Conservation (phyloP, 2,888 invertebrate species). For the Pseudococcus viburni region DNA sequence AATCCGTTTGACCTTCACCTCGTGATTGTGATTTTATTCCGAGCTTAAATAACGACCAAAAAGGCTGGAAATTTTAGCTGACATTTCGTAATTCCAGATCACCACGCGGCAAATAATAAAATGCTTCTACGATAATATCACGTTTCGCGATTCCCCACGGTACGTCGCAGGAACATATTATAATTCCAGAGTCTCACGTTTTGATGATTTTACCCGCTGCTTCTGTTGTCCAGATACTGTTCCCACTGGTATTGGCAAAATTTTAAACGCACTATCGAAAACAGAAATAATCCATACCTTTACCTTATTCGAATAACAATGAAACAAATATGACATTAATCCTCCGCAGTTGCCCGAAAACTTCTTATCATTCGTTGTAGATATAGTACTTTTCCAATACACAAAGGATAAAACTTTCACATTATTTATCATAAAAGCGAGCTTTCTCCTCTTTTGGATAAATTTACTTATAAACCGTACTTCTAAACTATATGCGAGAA, state of each 20-base stretch:
- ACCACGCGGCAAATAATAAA: conserved; percentile 35
- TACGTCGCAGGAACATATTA: conserved; percentile 44
- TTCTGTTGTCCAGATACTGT: conserved; percentile 47
- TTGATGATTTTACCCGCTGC: conserved; percentile 61
- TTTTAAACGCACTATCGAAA: conserved; percentile 61
- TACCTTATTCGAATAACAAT: conserved; percentile 63
- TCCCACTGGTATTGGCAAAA: conserved; percentile 60
- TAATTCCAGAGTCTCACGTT: conserved; percentile 60
- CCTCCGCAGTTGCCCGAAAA: conserved; percentile 47
- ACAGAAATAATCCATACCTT: conserved; percentile 63
- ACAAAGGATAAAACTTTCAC: conserved; percentile 51
- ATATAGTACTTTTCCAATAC: conserved; percentile 48
- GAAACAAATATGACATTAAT: conserved; percentile 62
- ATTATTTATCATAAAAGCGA: conserved; percentile 24
- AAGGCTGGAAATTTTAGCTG: conserved; percentile 53
- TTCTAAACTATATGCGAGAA: not conserved
- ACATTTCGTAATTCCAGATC: conserved; percentile 56
- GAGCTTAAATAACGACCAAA: conserved; percentile 41
- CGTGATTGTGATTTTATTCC: conserved; percentile 49
- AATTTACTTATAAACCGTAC: not conserved
- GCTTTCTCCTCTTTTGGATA: not conserved
- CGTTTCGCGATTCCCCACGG: conserved; percentile 56
- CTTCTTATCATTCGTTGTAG: conserved; percentile 36
- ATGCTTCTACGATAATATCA: conserved; percentile 52
- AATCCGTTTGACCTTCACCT: conserved; percentile 42